phyloP scores from a whole-genome alignment of 2,888 invertebrate genomes.

The Linnaemya vulpina region DNA sequence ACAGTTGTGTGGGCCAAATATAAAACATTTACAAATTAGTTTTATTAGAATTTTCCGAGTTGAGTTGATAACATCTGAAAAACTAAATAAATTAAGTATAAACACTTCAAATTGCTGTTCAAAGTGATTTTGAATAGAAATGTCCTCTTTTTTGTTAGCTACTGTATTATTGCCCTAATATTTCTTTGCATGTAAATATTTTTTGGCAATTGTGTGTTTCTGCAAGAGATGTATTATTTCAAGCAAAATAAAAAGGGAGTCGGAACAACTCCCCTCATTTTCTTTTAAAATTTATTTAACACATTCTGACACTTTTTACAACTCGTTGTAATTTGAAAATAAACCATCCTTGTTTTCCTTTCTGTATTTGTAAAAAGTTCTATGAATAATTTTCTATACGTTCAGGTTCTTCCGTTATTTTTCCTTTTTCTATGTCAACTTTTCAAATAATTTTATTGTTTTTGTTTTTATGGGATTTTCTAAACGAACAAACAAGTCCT shows the following conservation, averaged over 20 bases:
- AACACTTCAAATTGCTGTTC: no score
- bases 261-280: background rate
- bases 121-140: no score
- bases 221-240: background rate
- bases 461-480: slow-evolving; percentile 18
- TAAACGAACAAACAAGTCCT: background rate
- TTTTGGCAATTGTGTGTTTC: background rate
- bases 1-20: no score
- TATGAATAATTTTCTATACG: background rate
- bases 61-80: no score
- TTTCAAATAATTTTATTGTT: slow-evolving; percentile 36
- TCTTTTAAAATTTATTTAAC: background rate
- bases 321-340: background rate
- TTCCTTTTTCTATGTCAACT: slow-evolving; percentile 40
- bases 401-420: slow-evolving; percentile 6
- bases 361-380: background rate
- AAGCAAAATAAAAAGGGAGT: background rate
- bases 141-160: no score
- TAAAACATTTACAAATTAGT: no score
- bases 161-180: no score
- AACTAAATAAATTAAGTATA: no score
- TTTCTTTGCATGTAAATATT: no score
- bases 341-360: background rate
- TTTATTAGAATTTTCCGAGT: no score
- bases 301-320: background rate